Conservation (phyloP, 2,888 invertebrate species). For the Eupithecia subfuscata region DNA sequence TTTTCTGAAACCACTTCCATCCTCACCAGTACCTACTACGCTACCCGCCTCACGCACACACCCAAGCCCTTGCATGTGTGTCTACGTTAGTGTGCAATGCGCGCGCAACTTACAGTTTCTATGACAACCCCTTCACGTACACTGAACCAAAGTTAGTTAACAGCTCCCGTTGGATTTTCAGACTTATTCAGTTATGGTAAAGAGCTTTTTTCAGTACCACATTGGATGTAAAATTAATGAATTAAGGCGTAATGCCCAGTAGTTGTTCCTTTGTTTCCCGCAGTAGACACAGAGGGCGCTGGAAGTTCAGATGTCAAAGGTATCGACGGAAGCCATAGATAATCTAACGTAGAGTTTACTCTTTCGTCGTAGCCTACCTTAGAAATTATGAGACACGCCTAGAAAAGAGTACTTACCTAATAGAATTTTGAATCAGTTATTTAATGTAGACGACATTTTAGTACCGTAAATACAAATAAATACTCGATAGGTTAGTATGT, state of each 20-base stretch:
- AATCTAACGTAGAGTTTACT: neutral
- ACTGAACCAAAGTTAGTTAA: constrained; percentile 65
- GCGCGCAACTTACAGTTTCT: constrained; percentile 82
- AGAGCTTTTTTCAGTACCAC: constrained; percentile 16
- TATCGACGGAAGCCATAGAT: constrained; percentile 27
- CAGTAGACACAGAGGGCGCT: constrained; percentile 57
- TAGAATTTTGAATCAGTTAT: neutral
- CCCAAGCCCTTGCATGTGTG: constrained; percentile 57
- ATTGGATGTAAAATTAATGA: constrained; percentile 77
- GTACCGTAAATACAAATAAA: neutral
- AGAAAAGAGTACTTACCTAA: neutral
- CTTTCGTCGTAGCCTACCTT: neutral
- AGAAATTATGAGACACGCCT: constrained; percentile 8
- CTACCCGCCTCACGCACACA: constrained; percentile 64
- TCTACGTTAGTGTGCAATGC: constrained; percentile 61
- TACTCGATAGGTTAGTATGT: no score
- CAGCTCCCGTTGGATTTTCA: constrained; percentile 18
- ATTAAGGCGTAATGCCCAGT: constrained; percentile 77
- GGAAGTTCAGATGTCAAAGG: constrained; percentile 30
- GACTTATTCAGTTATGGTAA: constrained; percentile 4
- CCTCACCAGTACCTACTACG: constrained; percentile 55
- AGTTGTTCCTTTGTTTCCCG: constrained; percentile 71
- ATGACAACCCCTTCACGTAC: constrained; percentile 82
- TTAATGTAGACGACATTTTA: neutral
- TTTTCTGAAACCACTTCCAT: constrained; percentile 45